Conservation (phyloP, 2,113 vertebrate species). For the Dipodomys stephensi region DNA sequence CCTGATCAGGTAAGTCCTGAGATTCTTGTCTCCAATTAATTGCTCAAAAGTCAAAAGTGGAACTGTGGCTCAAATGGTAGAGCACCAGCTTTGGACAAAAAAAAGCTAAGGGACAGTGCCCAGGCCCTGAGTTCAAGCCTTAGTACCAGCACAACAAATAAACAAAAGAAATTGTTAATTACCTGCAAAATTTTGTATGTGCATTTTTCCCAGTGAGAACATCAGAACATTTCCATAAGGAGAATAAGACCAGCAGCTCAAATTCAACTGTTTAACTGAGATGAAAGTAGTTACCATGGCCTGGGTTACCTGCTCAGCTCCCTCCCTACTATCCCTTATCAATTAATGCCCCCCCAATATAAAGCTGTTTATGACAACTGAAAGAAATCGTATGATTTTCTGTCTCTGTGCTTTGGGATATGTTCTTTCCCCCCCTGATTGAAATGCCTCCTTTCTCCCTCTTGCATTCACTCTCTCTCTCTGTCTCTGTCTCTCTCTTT, state of each 20-base stretch:
- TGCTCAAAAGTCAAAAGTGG: too few species aligned
- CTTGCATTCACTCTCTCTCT: background rate
- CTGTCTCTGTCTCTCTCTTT: background rate
- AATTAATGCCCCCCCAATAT: background rate
- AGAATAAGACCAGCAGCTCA: background rate
- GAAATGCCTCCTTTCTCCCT: background rate
- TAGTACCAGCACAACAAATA: too few species aligned
- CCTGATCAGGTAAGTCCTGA: too few species aligned
- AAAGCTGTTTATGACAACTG: background rate
- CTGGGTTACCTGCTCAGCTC: background rate
- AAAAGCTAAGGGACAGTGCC: too few species aligned
- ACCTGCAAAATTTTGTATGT: background rate
- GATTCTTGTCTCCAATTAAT: too few species aligned
- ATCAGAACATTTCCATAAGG: conserved; percentile 20
- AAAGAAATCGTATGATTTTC: background rate
- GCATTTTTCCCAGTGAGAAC: background rate
- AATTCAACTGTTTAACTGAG: background rate
- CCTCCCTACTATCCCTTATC: background rate
- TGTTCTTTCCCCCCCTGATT: background rate
- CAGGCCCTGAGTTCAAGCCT: too few species aligned
- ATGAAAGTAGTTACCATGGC: background rate
- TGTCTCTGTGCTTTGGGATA: background rate
- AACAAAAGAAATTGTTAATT: background rate
- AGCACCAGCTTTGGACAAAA: too few species aligned
- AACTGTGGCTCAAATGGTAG: too few species aligned